phyloP scores from a whole-genome alignment of 2,888 invertebrate genomes.

The Mimumesa dahlbomi region DNA sequence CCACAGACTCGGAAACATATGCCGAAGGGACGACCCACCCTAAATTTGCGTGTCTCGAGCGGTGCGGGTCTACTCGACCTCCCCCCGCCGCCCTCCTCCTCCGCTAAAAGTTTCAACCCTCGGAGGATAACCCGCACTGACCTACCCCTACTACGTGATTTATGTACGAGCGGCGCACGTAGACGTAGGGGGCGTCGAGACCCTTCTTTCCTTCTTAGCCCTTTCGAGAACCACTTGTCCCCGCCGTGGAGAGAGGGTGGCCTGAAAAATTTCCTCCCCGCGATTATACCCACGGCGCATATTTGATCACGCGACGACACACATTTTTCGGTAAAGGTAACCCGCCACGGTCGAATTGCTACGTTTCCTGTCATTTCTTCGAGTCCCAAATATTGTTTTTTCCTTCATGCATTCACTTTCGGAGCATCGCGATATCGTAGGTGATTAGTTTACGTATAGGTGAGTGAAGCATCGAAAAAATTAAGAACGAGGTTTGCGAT shows the following conservation, averaged over 20 bases:
- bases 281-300: slow-evolving; percentile 46
- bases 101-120: slow-evolving; percentile 76
- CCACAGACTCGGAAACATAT: slow-evolving; percentile 43
- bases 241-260: slow-evolving; percentile 50
- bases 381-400: no score
- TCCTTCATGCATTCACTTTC: no score
- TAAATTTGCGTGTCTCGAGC: slow-evolving; percentile 78
- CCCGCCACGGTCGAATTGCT: no score
- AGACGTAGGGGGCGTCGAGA: slow-evolving; percentile 64
- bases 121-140: slow-evolving; percentile 73
- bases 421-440: no score
- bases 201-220: slow-evolving; percentile 65
- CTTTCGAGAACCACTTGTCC: slow-evolving; percentile 63
- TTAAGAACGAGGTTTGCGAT: no score
- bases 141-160: slow-evolving; percentile 78
- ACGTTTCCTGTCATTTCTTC: no score
- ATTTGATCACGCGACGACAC: slow-evolving; percentile 42
- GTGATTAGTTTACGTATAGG: no score
- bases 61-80: slow-evolving; percentile 56
- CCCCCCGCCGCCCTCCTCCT: no score
- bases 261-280: slow-evolving; percentile 59
- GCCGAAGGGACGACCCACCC: slow-evolving; percentile 71
- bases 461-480: no score
- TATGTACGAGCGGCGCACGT: slow-evolving; percentile 72
- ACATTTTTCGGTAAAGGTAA: slow-evolving; percentile 32